Base-by-base conservation (phyloP, 2,113 vertebrate genomes). In the Sander lucioperca region DNA sequence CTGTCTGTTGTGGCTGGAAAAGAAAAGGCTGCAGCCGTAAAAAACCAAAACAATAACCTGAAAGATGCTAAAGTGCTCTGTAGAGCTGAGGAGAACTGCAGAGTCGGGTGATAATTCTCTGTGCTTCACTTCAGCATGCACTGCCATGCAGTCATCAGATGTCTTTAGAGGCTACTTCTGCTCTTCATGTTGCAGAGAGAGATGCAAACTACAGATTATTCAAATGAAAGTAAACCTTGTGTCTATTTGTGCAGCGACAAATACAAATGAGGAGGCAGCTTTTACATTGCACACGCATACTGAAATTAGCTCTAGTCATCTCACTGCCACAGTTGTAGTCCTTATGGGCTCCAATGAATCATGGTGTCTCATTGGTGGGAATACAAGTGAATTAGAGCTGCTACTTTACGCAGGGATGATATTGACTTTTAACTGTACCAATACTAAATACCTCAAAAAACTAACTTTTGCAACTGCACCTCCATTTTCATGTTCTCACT, bases 131-230 rank as follows among this genome's bases (percentile, higher is more conserved):
- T 54, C 4, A 25, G 13, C 15, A 1, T 69, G 27, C 27, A 27
- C 27, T 27, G 27, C 27, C 27, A 27, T 27, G 6, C 1, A 54
- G 48, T n/a, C 27, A 4, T 69, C 39, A n/a, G 30, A 69, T 53
- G 68, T 62, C 76, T 76, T 27, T 23, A 30, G 11, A 72, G 71
- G 27, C 57, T 56, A 64, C 71, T 85, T 18, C 27, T 87, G 59
- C 68, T 65, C 36, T 77, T 51, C 4, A 5, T 56, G 53, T 19
- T 86, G 85, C 87, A 77, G 25, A 70, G 69, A 71, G 53, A 80
- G 11, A 87, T 74, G 85, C 76, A 84, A 91, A 91, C 86, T 84
- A 83, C 79, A 87, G 70, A 67, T 63, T 58, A 86, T 84, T 89
- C 84, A 83, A 89, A 91, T 90, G 65, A 88, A 86, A 84, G 85